These are phyloP conservation scores for Papilio aristodemus DNA, from an alignment of 1,140 invertebrate genomes.

Conservation along the genomic window DNA sequence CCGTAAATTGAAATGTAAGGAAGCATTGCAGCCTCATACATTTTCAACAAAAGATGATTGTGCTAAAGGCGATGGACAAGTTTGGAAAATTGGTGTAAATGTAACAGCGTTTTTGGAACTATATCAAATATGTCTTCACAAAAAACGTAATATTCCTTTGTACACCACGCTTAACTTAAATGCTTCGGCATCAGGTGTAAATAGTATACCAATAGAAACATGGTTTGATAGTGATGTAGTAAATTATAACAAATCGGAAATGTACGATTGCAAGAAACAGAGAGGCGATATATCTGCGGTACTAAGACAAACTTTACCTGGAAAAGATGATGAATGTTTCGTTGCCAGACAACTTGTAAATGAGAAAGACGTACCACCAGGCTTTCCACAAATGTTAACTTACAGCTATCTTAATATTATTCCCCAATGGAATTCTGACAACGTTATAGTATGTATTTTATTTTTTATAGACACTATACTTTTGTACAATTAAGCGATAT, in stretches of 20 bases:
- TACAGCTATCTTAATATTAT: conserved; percentile 14
- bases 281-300: background rate
- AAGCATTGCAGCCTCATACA: background rate
- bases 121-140: background rate
- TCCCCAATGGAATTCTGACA: conserved; percentile 6
- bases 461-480: background rate
- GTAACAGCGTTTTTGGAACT: background rate
- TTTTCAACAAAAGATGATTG: too few species aligned
- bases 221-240: background rate
- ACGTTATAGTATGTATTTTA: background rate
- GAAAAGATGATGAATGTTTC: conserved; percentile 1
- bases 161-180: background rate
- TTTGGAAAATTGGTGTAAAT: background rate
- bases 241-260: conserved; percentile 8
- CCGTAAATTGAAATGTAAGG: conserved; percentile 13
- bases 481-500: background rate
- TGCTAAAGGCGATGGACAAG: background rate
- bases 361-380: conserved; percentile 18
- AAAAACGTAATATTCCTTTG: background rate
- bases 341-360: conserved; percentile 10
- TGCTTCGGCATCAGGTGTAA: conserved; percentile 4
- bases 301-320: background rate
- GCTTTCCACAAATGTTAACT: conserved; percentile 3
- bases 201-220: background rate
- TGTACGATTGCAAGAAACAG: conserved; percentile 27